Evolutionary conservation across 2,113 vertebrate genomes (phyloP), one percentile per base, ranked within the genome.

Genomic region (Paramormyrops kingsleyae): DNA sequence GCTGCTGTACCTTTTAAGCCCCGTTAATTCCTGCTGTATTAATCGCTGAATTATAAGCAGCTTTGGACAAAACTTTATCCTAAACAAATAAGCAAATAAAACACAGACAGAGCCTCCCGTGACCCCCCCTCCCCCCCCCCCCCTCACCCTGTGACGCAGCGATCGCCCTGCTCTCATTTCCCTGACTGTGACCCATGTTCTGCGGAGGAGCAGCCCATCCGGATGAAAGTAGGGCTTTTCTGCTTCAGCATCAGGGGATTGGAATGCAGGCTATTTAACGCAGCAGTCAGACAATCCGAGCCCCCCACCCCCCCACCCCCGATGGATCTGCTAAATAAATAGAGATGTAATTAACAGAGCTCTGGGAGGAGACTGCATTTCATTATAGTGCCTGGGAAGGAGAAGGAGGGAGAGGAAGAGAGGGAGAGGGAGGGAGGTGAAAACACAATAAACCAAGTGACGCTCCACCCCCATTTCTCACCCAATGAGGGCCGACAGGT

Each of bases 301-400:
- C 90, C 94, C 95, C 92, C 95, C 94, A 93, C 95, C 95, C 95
- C 70, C 94, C 94, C 94, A 94, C 95, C 93, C 91, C 94, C 95
- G 92, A 92, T 91, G 94, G 95, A 96, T 94, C 94, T 92, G 92
- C 95, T 96, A 95, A 97, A 95, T 97, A 97, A 97, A 97, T 95
- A 96, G 94, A 95, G 96, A 97, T 96, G 95, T 96, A 96, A 96
- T 97, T 96, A 97, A 96, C 95, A 96, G 94, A 91, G 94, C 88
- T 85, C 94, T 94, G 95, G 93, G 94, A 93, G 93, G 94, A 92
- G 95, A 91, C 93, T 93, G 92, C 93, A 86, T 96, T 96, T 96
- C 95, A 95, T 96, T 94, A 96, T 89, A 94, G 91, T 88, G 74
- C 87, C 90, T 89, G 83, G 46, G 50, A 47, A 74, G 59, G 66